Evolutionary conservation across 2,113 vertebrate species (phyloP).

Genomic region (Percopsis transmontana): DNA sequence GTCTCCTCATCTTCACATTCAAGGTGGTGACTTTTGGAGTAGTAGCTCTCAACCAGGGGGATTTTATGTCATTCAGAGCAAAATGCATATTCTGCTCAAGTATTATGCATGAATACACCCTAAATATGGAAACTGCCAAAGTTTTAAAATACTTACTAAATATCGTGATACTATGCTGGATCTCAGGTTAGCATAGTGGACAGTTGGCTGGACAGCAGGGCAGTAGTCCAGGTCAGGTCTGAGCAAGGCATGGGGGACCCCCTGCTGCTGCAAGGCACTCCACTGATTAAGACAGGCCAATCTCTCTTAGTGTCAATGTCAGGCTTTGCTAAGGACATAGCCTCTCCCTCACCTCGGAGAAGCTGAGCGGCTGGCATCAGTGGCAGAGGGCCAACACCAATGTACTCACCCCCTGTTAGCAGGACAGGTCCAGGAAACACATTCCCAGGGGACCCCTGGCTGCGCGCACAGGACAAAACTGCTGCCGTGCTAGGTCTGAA

Average conservation of each 20-base stretch:
- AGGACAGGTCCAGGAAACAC: constrained; percentile 32
- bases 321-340: constrained; percentile 42
- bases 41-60: too few relatives aligned
- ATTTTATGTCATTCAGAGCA: too few relatives aligned
- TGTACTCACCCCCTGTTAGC: constrained; percentile 39
- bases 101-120: too few relatives aligned
- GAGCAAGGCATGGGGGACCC: constrained; percentile 28
- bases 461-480: constrained; percentile 15
- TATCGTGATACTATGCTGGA: too few relatives aligned
- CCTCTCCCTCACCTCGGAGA: constrained; percentile 38
- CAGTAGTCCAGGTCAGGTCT: constrained; percentile 22
- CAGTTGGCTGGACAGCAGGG: background rate
- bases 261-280: constrained; percentile 44
- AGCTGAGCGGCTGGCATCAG: constrained; percentile 14
- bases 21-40: too few relatives aligned
- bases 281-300: constrained; percentile 61
- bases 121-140: too few relatives aligned
- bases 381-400: constrained; percentile 8
- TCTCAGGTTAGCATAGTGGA: too few relatives aligned
- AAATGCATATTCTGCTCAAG: too few relatives aligned
- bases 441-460: constrained; percentile 35
- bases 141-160: too few relatives aligned
- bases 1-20: too few relatives aligned
- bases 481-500: constrained; percentile 36
- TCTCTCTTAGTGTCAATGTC: constrained; percentile 55